A percentile compares a stretch with the other conserved stretches of the same genome.
phyloP scores from a whole-genome alignment of 2,113 vertebrate genomes.

The Dascyllus trimaculatus region DNA sequence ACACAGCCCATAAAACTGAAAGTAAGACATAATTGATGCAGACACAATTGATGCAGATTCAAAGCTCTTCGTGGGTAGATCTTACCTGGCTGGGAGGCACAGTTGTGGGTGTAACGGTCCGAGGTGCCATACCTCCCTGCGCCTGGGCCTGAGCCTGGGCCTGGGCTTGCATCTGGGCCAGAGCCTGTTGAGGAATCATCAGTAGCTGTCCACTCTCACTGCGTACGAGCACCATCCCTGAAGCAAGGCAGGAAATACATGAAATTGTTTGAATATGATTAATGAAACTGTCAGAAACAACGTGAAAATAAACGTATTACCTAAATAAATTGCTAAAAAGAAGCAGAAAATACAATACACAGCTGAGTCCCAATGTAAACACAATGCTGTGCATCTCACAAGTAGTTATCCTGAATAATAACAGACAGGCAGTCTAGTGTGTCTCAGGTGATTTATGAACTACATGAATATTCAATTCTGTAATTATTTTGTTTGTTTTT shows the following conservation, averaged over 20 bases:
- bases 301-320: no score
- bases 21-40: neutral
- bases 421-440: neutral
- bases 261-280: neutral
- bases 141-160: conserved; percentile 92
- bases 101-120: conserved; percentile 90
- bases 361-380: neutral
- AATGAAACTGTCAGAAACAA: neutral
- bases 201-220: conserved; percentile 95
- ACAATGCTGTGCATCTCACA: neutral
- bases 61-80: neutral
- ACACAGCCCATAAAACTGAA: neutral
- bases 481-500: neutral
- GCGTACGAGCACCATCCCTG: conserved; percentile 96
- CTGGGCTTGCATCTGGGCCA: conserved; percentile 96
- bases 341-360: neutral
- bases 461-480: no score
- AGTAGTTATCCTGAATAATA: neutral
- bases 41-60: neutral
- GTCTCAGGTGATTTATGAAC: neutral
- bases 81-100: conserved; percentile 90
- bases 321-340: no score
- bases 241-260: conserved; percentile 1
- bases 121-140: conserved; percentile 89
- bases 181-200: conserved; percentile 95